Base-by-base conservation (phyloP, 2,888 invertebrate species). In the Callimorpha dominula region DNA sequence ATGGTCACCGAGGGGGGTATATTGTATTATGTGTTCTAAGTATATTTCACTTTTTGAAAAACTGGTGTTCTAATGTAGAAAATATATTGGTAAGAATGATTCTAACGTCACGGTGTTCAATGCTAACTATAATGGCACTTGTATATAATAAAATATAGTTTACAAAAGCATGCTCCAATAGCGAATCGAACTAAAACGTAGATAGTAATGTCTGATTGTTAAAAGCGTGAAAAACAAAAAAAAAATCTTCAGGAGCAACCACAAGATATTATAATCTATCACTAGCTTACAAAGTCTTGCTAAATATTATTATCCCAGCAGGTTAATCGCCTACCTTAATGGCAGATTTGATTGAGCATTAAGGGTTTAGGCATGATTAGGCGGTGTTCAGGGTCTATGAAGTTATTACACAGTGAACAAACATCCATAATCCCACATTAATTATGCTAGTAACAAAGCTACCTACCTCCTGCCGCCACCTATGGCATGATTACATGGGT, bases 331-430 rank as follows among this genome's bases (percentile, higher is more conserved):
- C 0, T 66, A 15, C 42, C 17, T 52, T 52, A 52, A 66, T 66
- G 40, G 15, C 52, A 66, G 50, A 66, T 52, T 66, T 66, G 52
- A 52, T 52, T 66, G 40, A 50, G 5, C 66, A 42, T 66, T 66
- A 42, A 52, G 42, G 40, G 4, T 66, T n/a, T n/a, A n/a, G n/a
- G 17, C 52, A n/a, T 52, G 12, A 52, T 31, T 52, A 42, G 40
- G 66, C 40, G 52, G 40, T 52, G 66, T 42, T 66, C 52, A 52
- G 66, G 42, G 52, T 66, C 66, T 66, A 52, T 17, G n/a, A 52
- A n/a, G 42, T 9, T 66, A 66, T 52, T 66, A 66, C 12, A 11
- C 8, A 42, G n/a, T 11, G 49, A 65, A 52, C 7, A 66, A 52
- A 66, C 40, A n/a, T 52, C 31, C 31, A 40, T 40, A 31, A 40